Percentiles rank a stretch among this genome's conserved stretches.
Conservation (phyloP, 2,888 invertebrate species). For the Lomographa bimaculata region DNA sequence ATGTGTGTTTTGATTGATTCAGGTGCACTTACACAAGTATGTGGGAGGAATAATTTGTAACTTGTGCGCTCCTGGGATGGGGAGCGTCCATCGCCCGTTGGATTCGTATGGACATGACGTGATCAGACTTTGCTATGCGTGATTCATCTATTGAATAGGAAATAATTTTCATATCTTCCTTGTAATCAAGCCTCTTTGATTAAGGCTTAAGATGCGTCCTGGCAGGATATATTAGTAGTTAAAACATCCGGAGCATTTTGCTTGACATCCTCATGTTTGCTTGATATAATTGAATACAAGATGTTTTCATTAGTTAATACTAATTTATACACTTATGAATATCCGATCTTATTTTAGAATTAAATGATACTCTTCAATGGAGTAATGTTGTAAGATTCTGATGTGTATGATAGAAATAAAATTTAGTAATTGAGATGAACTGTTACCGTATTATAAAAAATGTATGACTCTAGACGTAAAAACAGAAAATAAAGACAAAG, state of each 20-base stretch:
- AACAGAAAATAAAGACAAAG: no score
- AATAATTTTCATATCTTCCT: not conserved
- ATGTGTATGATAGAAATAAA: no score
- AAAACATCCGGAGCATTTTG: conserved; percentile 4
- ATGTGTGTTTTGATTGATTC: conserved; percentile 76
- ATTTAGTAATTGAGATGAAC: no score
- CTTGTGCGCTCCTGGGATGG: conserved; percentile 61
- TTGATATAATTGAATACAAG: no score
- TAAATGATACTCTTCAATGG: no score
- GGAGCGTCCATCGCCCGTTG: conserved; percentile 32
- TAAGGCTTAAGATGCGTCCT: conserved; percentile 3
- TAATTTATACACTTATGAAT: no score
- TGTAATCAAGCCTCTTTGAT: conserved; percentile 4
- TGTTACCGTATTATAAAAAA: no score
- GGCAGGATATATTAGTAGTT: conserved; percentile 1
- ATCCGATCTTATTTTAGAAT: no score
- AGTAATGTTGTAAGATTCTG: no score
- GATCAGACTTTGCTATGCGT: not conserved
- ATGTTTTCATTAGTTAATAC: not conserved
- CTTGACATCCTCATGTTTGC: not conserved
- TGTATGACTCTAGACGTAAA: no score
- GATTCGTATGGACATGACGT: conserved; percentile 46
- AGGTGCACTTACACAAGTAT: conserved; percentile 76
- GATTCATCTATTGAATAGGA: conserved; percentile 7
- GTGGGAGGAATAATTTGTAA: conserved; percentile 82